Conservation (phyloP, 2,113 vertebrate species). For the Echinops telfairi region DNA sequence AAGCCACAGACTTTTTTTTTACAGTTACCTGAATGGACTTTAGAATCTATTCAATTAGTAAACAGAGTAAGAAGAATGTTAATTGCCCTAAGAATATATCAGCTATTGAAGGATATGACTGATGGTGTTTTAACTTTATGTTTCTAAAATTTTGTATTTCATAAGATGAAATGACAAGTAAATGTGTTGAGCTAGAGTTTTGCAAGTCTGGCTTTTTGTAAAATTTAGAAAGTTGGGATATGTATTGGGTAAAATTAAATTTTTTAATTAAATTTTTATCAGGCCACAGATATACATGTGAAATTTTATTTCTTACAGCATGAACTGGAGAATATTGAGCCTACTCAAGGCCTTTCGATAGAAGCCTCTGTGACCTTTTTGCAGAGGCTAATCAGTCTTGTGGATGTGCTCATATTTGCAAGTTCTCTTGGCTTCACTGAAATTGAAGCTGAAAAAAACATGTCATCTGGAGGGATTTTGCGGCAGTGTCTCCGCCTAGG, state of each 20-base stretch:
- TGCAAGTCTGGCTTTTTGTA: conserved; percentile 38
- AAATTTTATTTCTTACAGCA: conserved; percentile 88
- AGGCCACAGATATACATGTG: conserved; percentile 14
- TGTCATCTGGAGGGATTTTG: conserved; percentile 97
- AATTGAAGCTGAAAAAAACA: conserved; percentile 99
- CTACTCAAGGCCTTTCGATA: conserved; percentile 95
- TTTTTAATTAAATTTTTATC: conserved; percentile 40
- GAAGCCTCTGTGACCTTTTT: conserved; percentile 96
- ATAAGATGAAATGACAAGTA: conserved; percentile 50
- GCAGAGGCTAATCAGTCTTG: conserved; percentile 95
- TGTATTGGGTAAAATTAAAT: conserved; percentile 63
- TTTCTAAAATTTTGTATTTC: conserved; percentile 29
- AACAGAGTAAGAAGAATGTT: neutral
- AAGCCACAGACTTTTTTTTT: conserved; percentile 7
- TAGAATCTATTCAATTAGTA: conserved; percentile 18
- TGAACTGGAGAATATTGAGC: conserved; percentile 96
- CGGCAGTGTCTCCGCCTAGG: conserved; percentile 97
- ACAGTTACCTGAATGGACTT: conserved; percentile 8
- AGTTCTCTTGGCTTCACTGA: conserved; percentile 98
- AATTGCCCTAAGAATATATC: conserved; percentile 39
- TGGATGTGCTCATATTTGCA: conserved; percentile 98
- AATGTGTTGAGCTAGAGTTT: conserved; percentile 55
- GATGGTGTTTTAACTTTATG: conserved; percentile 56
- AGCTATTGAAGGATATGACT: conserved; percentile 8
- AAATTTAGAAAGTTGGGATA: conserved; percentile 53